Base-by-base conservation (phyloP, 1,140 invertebrate genomes). In the Drosophila mojavensis region DNA sequence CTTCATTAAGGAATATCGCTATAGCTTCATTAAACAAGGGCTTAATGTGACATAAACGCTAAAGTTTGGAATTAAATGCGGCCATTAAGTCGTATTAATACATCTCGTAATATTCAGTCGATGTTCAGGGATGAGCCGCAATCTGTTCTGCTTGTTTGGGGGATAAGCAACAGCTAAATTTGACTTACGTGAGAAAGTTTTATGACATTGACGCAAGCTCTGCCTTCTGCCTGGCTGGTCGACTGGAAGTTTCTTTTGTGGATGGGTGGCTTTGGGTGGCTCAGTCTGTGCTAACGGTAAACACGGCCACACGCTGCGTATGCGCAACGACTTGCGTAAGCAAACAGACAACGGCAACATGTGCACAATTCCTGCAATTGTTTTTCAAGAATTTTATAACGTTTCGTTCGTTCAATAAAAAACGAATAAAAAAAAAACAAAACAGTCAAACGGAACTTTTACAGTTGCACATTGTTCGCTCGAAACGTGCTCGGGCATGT, bases 151-250 rank as follows among this genome's bases (percentile, higher is more conserved):
- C 36, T 39, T 13, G 3, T 26, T 26, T n/a, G 20, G 33, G 28
- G 48, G 48, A 39, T 41, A 61, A 80, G 56, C 58, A 72, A 58
- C 81, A 75, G 67, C 51, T 84, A 41, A 68, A 59, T 85, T 88
- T 86, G 84, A 88, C 65, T 88, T 89, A 88, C 83, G 83, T 88
- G 83, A 83, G 83, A 88, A 89, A 78, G 59, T 80, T 89, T 86
- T 80, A 88, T 55, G 76, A 83, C 84, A 69, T 73, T 88, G 83
- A 88, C 83, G 83, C 73, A 88, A 39, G 55, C 68, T 77, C 20
- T 24, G 20, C 20, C 2, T 17, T 17, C 15, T 33, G 26, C 26
- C 26, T 53, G 33, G 30, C 26, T 0, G 24, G 63, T 10, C 17
- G 28, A 4, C 11, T 17, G n/a, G 53, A 33, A 47, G 7, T 3